phyloP scores from a whole-genome alignment of 2,888 invertebrate species.

The Aleiodes alternator region DNA sequence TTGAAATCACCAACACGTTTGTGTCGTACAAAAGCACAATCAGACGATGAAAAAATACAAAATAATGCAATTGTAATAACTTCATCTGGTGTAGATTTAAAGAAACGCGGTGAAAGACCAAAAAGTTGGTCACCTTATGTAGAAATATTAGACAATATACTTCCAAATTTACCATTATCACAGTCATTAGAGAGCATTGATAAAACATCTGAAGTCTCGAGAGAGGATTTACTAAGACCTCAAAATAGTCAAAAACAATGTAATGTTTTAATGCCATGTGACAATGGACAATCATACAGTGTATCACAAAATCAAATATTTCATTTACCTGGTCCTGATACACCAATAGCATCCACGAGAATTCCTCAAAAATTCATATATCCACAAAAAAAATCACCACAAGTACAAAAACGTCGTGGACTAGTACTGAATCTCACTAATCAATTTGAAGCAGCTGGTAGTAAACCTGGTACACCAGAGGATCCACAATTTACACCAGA shows the following conservation, averaged over 20 bases:
- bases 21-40: constrained; percentile 64
- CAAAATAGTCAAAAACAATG: constrained; percentile 75
- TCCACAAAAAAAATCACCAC: constrained; percentile 59
- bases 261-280: constrained; percentile 90
- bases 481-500: constrained; percentile 23
- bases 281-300: constrained; percentile 90
- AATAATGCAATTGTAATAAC: constrained; percentile 14
- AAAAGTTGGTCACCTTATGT: constrained; percentile 87
- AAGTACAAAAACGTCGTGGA: constrained; percentile 75
- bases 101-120: constrained; percentile 76
- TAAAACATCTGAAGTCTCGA: constrained; percentile 66
- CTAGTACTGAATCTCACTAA: constrained; percentile 78
- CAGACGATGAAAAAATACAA: constrained; percentile 50
- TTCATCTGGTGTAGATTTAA: constrained; percentile 66
- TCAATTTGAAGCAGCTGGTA: constrained; percentile 77
- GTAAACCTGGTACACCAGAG: constrained; percentile 72
- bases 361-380: constrained; percentile 1
- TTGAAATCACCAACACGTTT: constrained; percentile 82
- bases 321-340: constrained; percentile 83
- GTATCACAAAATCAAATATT: constrained; percentile 94
- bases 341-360: constrained; percentile 81
- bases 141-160: constrained; percentile 79
- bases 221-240: constrained; percentile 69
- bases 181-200: constrained; percentile 83
- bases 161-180: constrained; percentile 79